Conservation (phyloP, 1,140 invertebrate species). For the Penaeus japonicus region DNA sequence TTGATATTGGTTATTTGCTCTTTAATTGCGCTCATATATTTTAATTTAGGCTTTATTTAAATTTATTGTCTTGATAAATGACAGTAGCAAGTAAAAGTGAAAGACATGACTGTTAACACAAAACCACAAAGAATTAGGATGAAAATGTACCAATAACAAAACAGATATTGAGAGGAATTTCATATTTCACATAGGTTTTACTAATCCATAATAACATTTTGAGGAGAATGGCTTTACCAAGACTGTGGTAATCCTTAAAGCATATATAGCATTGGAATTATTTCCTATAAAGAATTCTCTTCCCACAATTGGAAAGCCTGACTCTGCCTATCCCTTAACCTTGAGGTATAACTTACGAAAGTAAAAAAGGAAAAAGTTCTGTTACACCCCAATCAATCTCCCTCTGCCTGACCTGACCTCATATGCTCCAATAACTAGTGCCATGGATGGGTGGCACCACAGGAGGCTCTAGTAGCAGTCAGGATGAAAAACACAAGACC, state of each 20-base stretch:
- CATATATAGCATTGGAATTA: background rate
- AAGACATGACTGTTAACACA: too few relatives aligned
- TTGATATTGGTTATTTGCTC: too few relatives aligned
- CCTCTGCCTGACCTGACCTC: constrained; percentile 13
- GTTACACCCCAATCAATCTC: background rate
- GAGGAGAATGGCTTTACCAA: constrained; percentile 6
- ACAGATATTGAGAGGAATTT: too few relatives aligned
- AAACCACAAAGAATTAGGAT: too few relatives aligned
- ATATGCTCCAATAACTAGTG: constrained; percentile 35
- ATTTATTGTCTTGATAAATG: too few relatives aligned
- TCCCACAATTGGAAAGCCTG: constrained; percentile 23
- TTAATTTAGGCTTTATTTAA: too few relatives aligned
- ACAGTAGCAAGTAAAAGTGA: too few relatives aligned
- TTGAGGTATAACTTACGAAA: constrained; percentile 24
- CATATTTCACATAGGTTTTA: too few relatives aligned
- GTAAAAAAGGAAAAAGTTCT: background rate
- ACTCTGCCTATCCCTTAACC: constrained; percentile 17
- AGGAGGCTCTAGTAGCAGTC: constrained; percentile 24
- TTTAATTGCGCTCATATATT: too few relatives aligned
- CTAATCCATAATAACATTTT: too few relatives aligned
- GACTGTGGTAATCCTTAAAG: background rate
- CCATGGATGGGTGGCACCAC: constrained; percentile 32
- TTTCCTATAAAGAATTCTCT: background rate
- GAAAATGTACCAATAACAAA: too few relatives aligned
- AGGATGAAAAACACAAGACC: constrained; percentile 7